Base-by-base conservation (phyloP, 2,888 invertebrate genomes). In the Rhagium mordax region DNA sequence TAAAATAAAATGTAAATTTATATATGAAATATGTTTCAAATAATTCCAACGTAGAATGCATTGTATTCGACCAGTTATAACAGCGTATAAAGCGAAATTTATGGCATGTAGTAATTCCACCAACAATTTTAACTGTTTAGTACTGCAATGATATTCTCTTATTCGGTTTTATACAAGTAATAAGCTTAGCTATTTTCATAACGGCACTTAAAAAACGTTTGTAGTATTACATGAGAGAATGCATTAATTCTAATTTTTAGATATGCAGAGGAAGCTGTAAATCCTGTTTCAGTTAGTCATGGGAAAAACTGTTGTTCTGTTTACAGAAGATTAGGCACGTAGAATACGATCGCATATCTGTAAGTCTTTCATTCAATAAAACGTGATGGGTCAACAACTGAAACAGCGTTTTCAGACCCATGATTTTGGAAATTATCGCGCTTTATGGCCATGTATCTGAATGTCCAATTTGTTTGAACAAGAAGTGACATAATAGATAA, bases 301-400 rank as follows among this genome's bases (percentile, higher is more conserved):
- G 61, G 61, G 61, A 21, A 33, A 18, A 47, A 61, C 15, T 20
- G 29, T 41, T 61, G 47, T 61, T 47, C 47, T 20, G 18, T 51
- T 51, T 20, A 51, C 51, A 20, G 10, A 7, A 18, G 18, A 51
- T 51, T 51, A 51, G 51, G 51, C 51, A 47, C 47, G 47, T 47
- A 47, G n/a, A n/a, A 3, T 47, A 0, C 8, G 20, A 18, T 13
- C 5, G 4, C 1, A 18, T 51, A 10, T 20, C 2, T 7, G 47
- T 6, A 10, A 8, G 18, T 51, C 8, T 16, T 51, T 51, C n/a
- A 41, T 1, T 41, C n/a, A n/a, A n/a, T 41, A n/a, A 41, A 41
- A 41, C 41, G 3, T 13, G 41, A 41, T 4, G 41, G 10, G 41
- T 41, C 41, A 41, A 15, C 41, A 41, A 41, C n/a, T 41, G 13